phyloP scores from a whole-genome alignment of 2,113 vertebrate genomes.

The Ptyas mucosa region DNA sequence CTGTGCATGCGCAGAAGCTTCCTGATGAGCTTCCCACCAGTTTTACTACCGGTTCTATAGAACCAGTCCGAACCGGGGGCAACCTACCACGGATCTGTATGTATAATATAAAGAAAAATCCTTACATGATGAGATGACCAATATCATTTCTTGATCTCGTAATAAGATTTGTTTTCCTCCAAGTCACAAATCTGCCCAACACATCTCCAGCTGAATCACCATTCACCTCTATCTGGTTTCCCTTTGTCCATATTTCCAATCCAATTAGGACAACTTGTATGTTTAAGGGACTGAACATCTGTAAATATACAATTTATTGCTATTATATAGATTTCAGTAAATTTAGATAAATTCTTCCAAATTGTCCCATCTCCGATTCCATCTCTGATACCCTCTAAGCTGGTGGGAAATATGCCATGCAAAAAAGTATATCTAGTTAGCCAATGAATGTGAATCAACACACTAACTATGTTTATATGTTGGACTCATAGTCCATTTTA shows the following conservation, averaged over 20 bases:
- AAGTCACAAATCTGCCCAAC: conserved; percentile 72
- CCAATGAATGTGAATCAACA: neutral
- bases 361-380: neutral
- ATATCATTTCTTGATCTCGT: conserved; percentile 69
- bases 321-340: neutral
- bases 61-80: too few species aligned
- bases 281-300: conserved; percentile 82
- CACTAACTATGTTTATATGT: neutral
- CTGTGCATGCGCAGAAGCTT: too few species aligned
- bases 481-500: neutral
- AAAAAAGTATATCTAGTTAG: neutral
- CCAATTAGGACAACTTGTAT: conserved; percentile 80
- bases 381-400: neutral
- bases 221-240: conserved; percentile 72
- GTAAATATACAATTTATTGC: neutral
- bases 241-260: conserved; percentile 73
- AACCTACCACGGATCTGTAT: too few species aligned
- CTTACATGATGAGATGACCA: conserved; percentile 81
- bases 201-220: conserved; percentile 66
- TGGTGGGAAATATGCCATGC: too few species aligned
- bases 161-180: conserved; percentile 68
- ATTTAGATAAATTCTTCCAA: neutral
- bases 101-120: neutral
- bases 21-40: too few species aligned
- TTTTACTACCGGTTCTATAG: too few species aligned